Base-by-base conservation (phyloP, 1,140 invertebrate species). In the Trinorchestia longiramus region DNA sequence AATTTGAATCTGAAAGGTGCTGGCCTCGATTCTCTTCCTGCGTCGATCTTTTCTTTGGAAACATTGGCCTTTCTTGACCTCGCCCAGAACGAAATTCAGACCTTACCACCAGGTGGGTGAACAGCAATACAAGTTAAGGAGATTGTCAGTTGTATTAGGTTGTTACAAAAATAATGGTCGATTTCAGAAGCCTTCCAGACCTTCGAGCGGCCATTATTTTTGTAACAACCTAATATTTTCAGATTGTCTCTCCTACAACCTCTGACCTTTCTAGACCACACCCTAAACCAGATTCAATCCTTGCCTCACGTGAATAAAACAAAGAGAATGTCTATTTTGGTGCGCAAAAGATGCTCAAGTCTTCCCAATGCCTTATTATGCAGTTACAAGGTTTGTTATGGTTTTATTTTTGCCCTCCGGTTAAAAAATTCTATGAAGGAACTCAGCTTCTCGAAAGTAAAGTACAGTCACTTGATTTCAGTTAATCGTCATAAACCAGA, bases 1-100 rank as follows among this genome's bases (percentile, higher is more conserved):
- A 99, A 99, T 97, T 97, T 99, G 40, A 99, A 99, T 97, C 97
- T 99, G 40, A 99, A 99, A 98, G 98, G 98, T 0, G 99, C 98
- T 0, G 98, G 98, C 95, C 98, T 99, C 97, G 98, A 98, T 97
- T 97, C 97, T 95, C 98, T 99, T 40, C 99, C 99, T 0, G 98
- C 98, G 96, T 98, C 98, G 44, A 98, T 99, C 43, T 97, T 98
- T 92, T 98, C 98, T 6, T 97, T 99, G 8, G 98, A 97, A 95
- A 98, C 98, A 43, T 97, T 99, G 95, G 99, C 99, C 0, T 99
- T 99, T 97, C 97, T 99, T 44, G 99, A 99, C 97, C 97, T 99
- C 44, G 99, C 99, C 1, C 98, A 99, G 97, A 99, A 99, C 97
- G 98, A 98, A 97, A 98, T 99, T 47, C 97, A 98, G 96, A 98